Evolutionary conservation across 1,140 invertebrate genomes (phyloP), one percentile per base, ranked within the genome.

Genomic region (Drosophila rufa): DNA sequence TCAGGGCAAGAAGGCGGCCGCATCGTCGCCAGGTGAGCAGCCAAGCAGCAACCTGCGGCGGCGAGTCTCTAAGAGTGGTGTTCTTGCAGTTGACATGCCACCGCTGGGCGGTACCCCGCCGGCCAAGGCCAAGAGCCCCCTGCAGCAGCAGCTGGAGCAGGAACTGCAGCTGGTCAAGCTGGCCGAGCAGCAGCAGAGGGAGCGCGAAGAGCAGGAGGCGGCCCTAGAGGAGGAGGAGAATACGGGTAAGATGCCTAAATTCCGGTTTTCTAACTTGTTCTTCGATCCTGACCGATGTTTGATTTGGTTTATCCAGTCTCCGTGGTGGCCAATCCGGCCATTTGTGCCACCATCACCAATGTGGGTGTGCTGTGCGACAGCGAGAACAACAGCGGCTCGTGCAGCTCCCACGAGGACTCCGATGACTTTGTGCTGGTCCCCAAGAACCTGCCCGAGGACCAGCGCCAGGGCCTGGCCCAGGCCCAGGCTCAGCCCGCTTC

Each of bases 351-450:
- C 64, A 92, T 92, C 42, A 92, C 92, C 51, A 92, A 92, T 77
- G 91, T 92, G 60, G 92, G 92, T 0, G 82, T 92, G 40, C 67
- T 93, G 38, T 92, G 92, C 61, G 92, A 93, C 19, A 94, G 91
- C 56, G 93, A 93, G 56, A 94, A 94, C 62, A 93, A 93, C 38
- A 94, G 93, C 43, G 94, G 92, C 76, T 94, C 93, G 25, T 94
- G 94, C 73, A 94, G 94, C 58, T 96, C 96, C 83, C 95, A 95
- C 61, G 96, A 97, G 80, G 94, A 94, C 67, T 94, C 93, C 30
- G 97, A 97, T 94, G 97, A 97, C 93, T 98, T 97, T 94, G 97
- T 98, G 71, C 94, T 98, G 85, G 97, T 98, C 64, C 96, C 97
- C 48, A 95, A 95, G 67, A 95, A 96, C 93, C 93, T 96, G 75